phyloP scores from a whole-genome alignment of 2,797 vertebrate species.

The Lacerta viridis region DNA sequence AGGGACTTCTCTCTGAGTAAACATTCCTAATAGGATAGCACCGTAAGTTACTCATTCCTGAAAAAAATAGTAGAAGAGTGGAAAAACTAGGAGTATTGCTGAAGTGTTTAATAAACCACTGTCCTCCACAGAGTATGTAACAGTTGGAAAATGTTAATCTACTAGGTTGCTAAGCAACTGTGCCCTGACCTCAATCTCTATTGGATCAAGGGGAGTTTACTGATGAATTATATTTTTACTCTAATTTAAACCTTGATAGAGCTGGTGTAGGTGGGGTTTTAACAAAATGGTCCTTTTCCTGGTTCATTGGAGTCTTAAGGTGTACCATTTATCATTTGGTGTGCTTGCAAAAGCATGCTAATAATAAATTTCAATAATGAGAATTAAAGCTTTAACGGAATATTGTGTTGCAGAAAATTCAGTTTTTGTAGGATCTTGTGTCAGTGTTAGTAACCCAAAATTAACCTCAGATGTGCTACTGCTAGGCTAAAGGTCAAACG shows the following conservation, averaged over 20 bases:
- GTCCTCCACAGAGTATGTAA: slow-evolving; percentile 45
- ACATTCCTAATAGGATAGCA: background rate
- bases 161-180: slow-evolving; percentile 75
- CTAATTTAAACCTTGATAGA: slow-evolving; percentile 50
- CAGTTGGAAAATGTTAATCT: slow-evolving; percentile 75
- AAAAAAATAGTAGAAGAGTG: slow-evolving; percentile 44
- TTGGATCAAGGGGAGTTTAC: slow-evolving; percentile 64
- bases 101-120: slow-evolving; percentile 51
- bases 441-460: background rate
- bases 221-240: slow-evolving; percentile 59
- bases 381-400: slow-evolving; percentile 1
- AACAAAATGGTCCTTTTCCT: slow-evolving; percentile 46
- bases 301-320: slow-evolving; percentile 25
- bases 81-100: slow-evolving; percentile 51
- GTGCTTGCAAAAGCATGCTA: slow-evolving; percentile 17
- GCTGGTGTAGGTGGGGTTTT: slow-evolving; percentile 65
- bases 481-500: background rate
- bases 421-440: background rate
- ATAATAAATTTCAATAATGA: slow-evolving; percentile 18
- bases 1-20: background rate
- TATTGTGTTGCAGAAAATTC: background rate
- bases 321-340: slow-evolving; percentile 29
- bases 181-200: slow-evolving; percentile 69
- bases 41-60: background rate
- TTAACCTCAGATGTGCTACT: background rate